A percentile compares a stretch with the other conserved stretches of the same genome.
These are phyloP conservation scores for Laspeyria flexula DNA, from an alignment of 2,888 invertebrate genomes.

Conservation along the genomic window DNA sequence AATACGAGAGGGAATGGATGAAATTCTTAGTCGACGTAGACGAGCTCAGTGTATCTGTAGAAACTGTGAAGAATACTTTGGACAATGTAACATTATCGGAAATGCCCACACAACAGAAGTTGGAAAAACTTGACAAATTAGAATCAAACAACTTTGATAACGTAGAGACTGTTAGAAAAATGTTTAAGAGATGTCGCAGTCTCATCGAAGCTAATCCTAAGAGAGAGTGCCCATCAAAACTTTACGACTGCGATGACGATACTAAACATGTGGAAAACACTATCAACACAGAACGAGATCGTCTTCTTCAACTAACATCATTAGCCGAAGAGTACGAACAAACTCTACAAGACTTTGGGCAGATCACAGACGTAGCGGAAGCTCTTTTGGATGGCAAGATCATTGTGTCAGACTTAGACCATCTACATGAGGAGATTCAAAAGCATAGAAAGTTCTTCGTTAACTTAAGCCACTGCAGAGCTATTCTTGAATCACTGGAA, in stretches of 20 bases:
- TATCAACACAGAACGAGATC: conserved; percentile 90
- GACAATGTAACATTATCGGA: conserved; percentile 87
- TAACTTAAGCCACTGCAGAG: conserved; percentile 94
- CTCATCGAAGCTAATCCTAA: conserved; percentile 90
- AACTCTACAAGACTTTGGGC: conserved; percentile 93
- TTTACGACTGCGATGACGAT: conserved; percentile 88
- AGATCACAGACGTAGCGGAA: conserved; percentile 94
- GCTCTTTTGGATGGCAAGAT: conserved; percentile 92
- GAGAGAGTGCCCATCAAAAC: conserved; percentile 88
- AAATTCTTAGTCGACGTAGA: conserved; percentile 89
- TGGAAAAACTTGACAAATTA: conserved; percentile 89
- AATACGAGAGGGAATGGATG: conserved; percentile 89
- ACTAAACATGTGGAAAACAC: conserved; percentile 89
- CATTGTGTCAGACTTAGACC: conserved; percentile 90
- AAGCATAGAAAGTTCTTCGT: conserved; percentile 96
- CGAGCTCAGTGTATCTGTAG: conserved; percentile 83
- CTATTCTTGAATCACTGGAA: conserved; percentile 94
- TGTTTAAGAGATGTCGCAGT: conserved; percentile 87
- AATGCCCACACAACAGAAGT: conserved; percentile 88
- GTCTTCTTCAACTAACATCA: conserved; percentile 90
- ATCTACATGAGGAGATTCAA: conserved; percentile 95
- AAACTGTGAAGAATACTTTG: conserved; percentile 80
- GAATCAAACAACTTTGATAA: conserved; percentile 89
- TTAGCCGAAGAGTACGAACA: conserved; percentile 95
- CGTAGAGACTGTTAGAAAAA: conserved; percentile 85